Evolutionary conservation across 2,888 invertebrate species (phyloP).

Genomic region (Rhogogaster chlorosoma): DNA sequence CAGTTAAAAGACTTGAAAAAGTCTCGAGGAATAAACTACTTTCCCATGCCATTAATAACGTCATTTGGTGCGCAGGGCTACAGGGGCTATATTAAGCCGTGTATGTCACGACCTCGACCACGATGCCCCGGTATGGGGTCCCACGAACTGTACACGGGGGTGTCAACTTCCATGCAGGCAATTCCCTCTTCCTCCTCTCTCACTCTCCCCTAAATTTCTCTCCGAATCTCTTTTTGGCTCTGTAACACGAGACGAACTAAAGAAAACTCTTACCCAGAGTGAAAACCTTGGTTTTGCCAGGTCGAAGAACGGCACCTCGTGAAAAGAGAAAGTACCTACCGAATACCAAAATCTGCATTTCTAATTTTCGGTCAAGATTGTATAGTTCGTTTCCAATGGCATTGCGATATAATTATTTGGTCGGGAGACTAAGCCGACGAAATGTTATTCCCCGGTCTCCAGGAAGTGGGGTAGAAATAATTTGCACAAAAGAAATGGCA

Average conservation of each 20-base stretch:
- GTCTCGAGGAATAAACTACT: neutral
- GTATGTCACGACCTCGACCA: constrained; percentile 39
- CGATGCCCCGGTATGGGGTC: constrained; percentile 34
- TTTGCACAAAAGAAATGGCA: constrained; percentile 9
- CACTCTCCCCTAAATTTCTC: neutral
- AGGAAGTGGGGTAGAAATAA: neutral
- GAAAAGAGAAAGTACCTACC: neutral
- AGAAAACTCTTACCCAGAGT: constrained; percentile 30
- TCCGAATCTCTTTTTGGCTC: constrained; percentile 19
- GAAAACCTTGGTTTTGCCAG: neutral
- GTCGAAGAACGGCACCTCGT: neutral
- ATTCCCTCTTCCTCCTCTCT: neutral
- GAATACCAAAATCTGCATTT: neutral
- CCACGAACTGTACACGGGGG: constrained; percentile 40
- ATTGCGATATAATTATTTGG: neutral
- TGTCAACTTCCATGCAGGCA: constrained; percentile 47
- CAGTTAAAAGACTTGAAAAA: neutral
- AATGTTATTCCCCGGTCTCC: neutral
- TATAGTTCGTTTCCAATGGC: neutral
- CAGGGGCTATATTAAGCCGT: constrained; percentile 32
- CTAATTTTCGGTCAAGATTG: neutral
- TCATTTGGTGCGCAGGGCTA: constrained; percentile 12
- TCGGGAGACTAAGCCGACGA: neutral
- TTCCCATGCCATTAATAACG: constrained; percentile 33
- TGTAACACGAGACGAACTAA: constrained; percentile 42